Evolutionary conservation across 2,888 invertebrate species (phyloP).

Genomic region (Drosophila neonasuta): DNA sequence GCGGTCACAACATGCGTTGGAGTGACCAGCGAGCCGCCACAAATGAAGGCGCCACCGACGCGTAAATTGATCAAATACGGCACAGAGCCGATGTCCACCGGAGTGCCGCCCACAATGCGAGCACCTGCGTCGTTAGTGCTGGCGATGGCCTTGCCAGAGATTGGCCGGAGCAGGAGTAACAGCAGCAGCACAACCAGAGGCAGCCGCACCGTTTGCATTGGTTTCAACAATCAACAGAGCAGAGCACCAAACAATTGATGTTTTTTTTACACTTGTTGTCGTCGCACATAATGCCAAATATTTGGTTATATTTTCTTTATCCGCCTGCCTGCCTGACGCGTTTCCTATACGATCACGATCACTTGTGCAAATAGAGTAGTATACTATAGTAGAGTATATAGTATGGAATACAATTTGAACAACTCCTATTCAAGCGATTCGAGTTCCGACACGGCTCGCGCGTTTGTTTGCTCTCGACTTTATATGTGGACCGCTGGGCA

Average conservation of each 20-base stretch:
- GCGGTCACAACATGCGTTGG: slow-evolving; percentile 77
- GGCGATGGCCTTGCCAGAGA: slow-evolving; percentile 19
- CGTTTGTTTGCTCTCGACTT: slow-evolving; percentile 53
- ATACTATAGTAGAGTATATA: not conserved
- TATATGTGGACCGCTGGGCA: slow-evolving; percentile 46
- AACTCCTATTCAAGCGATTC: slow-evolving; percentile 5
- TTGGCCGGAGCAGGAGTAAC: slow-evolving; percentile 27
- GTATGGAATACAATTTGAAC: not conserved
- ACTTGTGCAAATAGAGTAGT: slow-evolving; percentile 44
- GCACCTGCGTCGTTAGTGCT: slow-evolving; percentile 46
- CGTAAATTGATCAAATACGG: slow-evolving; percentile 74
- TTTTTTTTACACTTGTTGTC: slow-evolving; percentile 6
- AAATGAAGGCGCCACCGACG: slow-evolving; percentile 62
- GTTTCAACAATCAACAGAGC: slow-evolving; percentile 28
- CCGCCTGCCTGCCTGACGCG: slow-evolving; percentile 11
- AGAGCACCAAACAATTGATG: slow-evolving; percentile 12
- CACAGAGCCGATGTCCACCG: slow-evolving; percentile 59
- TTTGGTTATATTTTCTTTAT: slow-evolving; percentile 19
- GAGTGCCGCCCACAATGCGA: slow-evolving; percentile 71
- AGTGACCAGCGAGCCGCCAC: slow-evolving; percentile 77
- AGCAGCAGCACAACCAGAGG: slow-evolving; percentile 15
- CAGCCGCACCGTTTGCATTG: slow-evolving; percentile 42
- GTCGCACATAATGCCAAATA: slow-evolving; percentile 40
- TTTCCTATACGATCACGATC: slow-evolving; percentile 31
- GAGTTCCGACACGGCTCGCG: slow-evolving; percentile 62